A percentile compares a stretch with the other conserved stretches of the same genome.
Conservation (phyloP, 2,888 invertebrate genomes). For the Trimorus sp. region DNA sequence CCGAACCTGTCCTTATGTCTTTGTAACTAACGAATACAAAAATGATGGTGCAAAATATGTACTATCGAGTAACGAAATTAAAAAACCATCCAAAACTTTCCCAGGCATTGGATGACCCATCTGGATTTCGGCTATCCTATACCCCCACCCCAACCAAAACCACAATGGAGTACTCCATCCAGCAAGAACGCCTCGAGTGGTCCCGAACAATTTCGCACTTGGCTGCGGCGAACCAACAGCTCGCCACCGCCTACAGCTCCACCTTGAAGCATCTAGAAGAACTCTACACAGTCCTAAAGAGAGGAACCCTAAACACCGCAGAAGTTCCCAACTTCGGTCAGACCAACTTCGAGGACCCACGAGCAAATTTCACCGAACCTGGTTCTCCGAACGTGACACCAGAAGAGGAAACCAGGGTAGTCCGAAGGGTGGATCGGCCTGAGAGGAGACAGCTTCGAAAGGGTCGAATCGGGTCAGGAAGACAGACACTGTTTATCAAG, state of each 20-base stretch:
- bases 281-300: conserved; percentile 73
- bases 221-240: conserved; percentile 79
- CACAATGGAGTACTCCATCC: conserved; percentile 61
- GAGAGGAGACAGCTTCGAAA: conserved; percentile 7
- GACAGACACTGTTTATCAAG: conserved; percentile 17
- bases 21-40: no score
- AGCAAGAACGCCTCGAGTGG: conserved; percentile 74
- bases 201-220: conserved; percentile 77
- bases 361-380: no score
- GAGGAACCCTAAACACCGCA: conserved; percentile 21
- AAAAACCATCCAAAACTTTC: neutral
- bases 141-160: conserved; percentile 71
- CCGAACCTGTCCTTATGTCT: no score
- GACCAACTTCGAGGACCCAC: neutral
- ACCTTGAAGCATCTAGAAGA: conserved; percentile 75
- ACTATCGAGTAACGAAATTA: no score
- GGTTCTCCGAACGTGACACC: no score
- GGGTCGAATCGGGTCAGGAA: neutral
- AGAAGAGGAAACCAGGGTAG: neutral
- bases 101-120: conserved; percentile 30
- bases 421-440: neutral
- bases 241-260: conserved; percentile 75
- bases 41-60: no score
- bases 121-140: conserved; percentile 73
- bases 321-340: no score